phyloP scores from a whole-genome alignment of 2,113 vertebrate species.

The Cariama cristata region DNA sequence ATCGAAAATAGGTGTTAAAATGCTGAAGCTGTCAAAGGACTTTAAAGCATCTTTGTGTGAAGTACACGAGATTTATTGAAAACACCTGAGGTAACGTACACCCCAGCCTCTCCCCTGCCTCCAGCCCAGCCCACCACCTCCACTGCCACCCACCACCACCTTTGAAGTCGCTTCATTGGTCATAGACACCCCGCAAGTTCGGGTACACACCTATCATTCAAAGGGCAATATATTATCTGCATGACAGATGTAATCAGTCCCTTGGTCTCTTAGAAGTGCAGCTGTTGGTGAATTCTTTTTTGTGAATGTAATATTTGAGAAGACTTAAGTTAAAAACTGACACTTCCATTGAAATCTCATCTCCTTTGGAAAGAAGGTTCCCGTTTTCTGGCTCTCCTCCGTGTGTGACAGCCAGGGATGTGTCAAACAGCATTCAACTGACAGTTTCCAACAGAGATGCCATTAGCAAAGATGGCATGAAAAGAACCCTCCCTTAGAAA shows the following conservation, averaged over 20 bases:
- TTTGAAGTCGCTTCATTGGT: constrained; percentile 56
- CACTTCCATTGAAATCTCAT: constrained; percentile 76
- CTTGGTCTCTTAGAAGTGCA: constrained; percentile 76
- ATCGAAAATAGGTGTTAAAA: constrained; percentile 64
- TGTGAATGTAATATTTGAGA: constrained; percentile 76
- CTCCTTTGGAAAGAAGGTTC: constrained; percentile 70
- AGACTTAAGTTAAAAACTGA: constrained; percentile 76
- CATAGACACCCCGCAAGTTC: neutral
- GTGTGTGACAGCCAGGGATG: constrained; percentile 69
- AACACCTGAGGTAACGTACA: constrained; percentile 1
- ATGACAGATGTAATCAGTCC: constrained; percentile 75
- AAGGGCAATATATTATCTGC: constrained; percentile 62
- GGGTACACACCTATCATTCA: constrained; percentile 68
- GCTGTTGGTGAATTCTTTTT: constrained; percentile 79
- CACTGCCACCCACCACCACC: constrained; percentile 44
- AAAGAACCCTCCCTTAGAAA: constrained; percentile 69
- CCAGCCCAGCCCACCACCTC: constrained; percentile 27
- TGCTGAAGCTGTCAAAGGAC: constrained; percentile 38
- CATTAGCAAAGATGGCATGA: constrained; percentile 70
- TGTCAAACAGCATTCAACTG: constrained; percentile 61
- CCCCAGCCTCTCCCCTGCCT: constrained; percentile 9
- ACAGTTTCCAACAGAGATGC: constrained; percentile 71
- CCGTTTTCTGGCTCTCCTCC: constrained; percentile 60
- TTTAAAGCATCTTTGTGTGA: constrained; percentile 52
- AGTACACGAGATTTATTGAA: constrained; percentile 39